phyloP scores from a whole-genome alignment of 2,113 vertebrate genomes.

The Oncorhynchus masou region DNA sequence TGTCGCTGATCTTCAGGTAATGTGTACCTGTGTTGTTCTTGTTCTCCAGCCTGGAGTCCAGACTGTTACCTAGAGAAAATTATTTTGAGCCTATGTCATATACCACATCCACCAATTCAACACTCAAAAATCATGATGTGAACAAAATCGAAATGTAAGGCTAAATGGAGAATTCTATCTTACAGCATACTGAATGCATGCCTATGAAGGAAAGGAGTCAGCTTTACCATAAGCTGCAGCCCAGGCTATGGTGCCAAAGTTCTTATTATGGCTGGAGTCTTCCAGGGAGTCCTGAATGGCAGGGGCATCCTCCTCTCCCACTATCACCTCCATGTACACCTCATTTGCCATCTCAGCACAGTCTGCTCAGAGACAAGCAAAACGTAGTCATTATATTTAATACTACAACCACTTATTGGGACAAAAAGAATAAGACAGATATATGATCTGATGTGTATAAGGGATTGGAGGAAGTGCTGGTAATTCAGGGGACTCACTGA shows the following conservation, averaged over 20 bases:
- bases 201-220: neutral
- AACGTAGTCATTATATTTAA: neutral
- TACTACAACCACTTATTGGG: neutral
- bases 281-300: conserved; percentile 76
- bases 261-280: conserved; percentile 78
- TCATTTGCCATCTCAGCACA: conserved; percentile 87
- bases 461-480: neutral
- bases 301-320: conserved; percentile 83
- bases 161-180: too few species aligned
- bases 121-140: neutral
- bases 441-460: neutral
- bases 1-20: conserved; percentile 85
- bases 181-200: neutral
- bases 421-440: neutral
- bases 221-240: conserved; percentile 81
- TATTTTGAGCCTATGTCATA: neutral
- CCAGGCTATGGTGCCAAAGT: conserved; percentile 84
- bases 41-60: conserved; percentile 60
- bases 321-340: conserved; percentile 87
- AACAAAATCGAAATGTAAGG: neutral
- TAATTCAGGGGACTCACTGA: conserved; percentile 56
- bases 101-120: neutral
- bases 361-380: conserved; percentile 57
- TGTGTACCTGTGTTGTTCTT: conserved; percentile 83
- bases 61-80: neutral